Conservation (phyloP, 2,888 invertebrate species). For the Diploptera punctata region DNA sequence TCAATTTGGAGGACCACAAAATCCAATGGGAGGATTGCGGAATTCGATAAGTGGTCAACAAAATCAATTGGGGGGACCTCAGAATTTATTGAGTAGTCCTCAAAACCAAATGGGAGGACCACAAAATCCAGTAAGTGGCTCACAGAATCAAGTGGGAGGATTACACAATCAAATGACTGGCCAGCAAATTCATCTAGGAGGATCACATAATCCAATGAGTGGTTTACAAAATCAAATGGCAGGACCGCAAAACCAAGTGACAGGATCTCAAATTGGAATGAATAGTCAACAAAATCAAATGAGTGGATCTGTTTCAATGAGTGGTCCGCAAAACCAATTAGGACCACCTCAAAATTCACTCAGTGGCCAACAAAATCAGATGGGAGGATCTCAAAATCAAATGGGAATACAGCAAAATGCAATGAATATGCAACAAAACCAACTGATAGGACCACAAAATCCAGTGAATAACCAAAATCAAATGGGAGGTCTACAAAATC, state of each 20-base stretch:
- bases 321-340: neutral
- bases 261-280: constrained; percentile 2
- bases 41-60: too few species aligned
- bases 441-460: neutral
- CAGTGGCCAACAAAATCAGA: neutral
- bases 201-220: neutral
- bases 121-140: neutral
- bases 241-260: neutral
- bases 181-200: neutral
- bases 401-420: neutral
- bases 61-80: neutral
- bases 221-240: neutral
- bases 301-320: too few species aligned
- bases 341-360: neutral
- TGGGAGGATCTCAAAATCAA: neutral
- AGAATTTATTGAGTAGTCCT: neutral
- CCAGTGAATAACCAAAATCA: constrained; percentile 14
- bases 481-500: neutral
- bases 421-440: neutral
- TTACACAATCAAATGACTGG: constrained; percentile 2
- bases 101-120: too few species aligned
- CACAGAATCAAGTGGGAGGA: neutral
- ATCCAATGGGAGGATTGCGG: too few species aligned
- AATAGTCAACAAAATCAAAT: neutral
- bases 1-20: neutral